Evolutionary conservation across 2,113 vertebrate species (phyloP), one percentile per base, ranked within the genome.

Genomic region (Craseonycteris thonglongyai): DNA sequence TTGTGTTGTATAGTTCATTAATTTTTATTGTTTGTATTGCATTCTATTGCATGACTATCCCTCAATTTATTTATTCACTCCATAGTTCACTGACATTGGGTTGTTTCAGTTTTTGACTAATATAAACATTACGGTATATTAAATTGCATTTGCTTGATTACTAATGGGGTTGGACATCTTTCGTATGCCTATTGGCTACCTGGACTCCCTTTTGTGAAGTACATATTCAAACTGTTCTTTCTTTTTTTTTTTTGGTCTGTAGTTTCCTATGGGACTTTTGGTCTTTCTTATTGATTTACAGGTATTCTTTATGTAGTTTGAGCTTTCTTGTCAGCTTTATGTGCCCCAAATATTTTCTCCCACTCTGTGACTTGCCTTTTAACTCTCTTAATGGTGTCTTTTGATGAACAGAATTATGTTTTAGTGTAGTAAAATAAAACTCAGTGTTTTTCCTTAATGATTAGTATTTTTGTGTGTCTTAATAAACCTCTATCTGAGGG

Each of bases 101-200:
- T 51, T 65, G 1, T 71, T 91, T 75, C 71, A 68, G 40, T n/a
- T 91, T 93, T 59, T 30, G 30, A 30, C 35, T 88, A 93, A 91
- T 61, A 61, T 24, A 42, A 45, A 72, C 40, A 47, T 72, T 66
- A 18, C n/a, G n/a, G n/a, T n/a, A n/a, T 51, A 59, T 93, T 95
- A 87, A 89, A 49, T 66, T 82, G 24, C 6, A 89, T 89, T 89
- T 89, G 15, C 42, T 89, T 96, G 33, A 66, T 93, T 74, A 71
- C 61, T 58, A 47, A 56, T 56, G 63, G 80, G 45, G 5, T 15
- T 45, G 42, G 51, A 12, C 38, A 76, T 82, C 68, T 84, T 79
- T 85, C 51, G 19, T 45, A 54, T n/a, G 9, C 81, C 38, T 69
- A 9, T 66, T 47, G 49, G 21, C 14, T 49, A 14, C 82, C 78